These are phyloP conservation scores for Xanthorhoe spadicearia DNA, from an alignment of 2,888 invertebrate species.

Conservation along the genomic window DNA sequence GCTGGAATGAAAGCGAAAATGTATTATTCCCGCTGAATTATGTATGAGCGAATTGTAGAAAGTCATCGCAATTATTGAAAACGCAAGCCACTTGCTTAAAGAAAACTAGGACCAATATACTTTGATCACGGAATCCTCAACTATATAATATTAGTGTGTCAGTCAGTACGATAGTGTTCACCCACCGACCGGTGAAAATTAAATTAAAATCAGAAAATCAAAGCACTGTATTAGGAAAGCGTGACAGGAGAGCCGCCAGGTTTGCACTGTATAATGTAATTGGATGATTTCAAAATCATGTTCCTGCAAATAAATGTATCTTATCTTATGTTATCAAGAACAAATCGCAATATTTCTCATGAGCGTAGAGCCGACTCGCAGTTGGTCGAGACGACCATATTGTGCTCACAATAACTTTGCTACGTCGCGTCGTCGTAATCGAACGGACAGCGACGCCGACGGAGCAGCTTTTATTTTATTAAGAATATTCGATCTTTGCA, in stretches of 20 bases:
- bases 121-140: background rate
- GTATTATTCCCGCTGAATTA: conserved; percentile 35
- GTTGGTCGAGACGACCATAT: background rate
- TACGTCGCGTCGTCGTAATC: background rate
- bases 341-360: too few species aligned
- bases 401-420: background rate
- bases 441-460: conserved; percentile 1
- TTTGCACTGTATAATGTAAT: too few species aligned
- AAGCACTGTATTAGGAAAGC: too few species aligned
- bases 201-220: background rate
- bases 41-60: conserved; percentile 33
- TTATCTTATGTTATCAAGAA: too few species aligned
- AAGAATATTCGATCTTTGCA: conserved; percentile 3
- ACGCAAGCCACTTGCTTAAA: background rate
- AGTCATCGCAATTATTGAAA: conserved; percentile 30
- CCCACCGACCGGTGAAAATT: background rate
- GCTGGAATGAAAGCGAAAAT: conserved; percentile 30
- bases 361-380: too few species aligned
- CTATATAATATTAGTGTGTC: background rate
- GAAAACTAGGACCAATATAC: background rate
- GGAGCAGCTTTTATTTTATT: conserved; percentile 11
- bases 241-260: too few species aligned
- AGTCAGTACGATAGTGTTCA: too few species aligned
- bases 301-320: too few species aligned
- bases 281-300: too few species aligned